phyloP scores from a whole-genome alignment of 2,113 vertebrate genomes.

The Sylvia atricapilla region DNA sequence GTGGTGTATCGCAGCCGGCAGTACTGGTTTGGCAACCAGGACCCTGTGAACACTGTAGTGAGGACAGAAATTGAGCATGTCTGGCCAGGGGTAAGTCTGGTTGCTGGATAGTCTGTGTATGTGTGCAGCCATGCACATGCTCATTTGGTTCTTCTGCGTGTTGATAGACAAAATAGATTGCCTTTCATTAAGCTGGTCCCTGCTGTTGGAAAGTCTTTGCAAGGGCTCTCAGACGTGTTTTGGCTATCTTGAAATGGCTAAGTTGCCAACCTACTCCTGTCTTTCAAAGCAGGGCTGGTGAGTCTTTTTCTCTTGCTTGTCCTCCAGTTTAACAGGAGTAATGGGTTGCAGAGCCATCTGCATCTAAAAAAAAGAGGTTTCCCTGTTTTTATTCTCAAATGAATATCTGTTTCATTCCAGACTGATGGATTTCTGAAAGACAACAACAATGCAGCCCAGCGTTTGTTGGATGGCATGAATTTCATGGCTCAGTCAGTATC shows the following conservation, averaged over 20 bases:
- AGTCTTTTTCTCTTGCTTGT: neutral
- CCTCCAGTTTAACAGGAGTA: neutral
- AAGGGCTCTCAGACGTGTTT: neutral
- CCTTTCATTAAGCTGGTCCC: neutral
- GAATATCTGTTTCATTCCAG: constrained; percentile 68
- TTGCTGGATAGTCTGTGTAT: neutral
- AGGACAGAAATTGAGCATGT: constrained; percentile 97
- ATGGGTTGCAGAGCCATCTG: neutral
- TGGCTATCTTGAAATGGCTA: neutral
- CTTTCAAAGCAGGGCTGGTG: neutral
- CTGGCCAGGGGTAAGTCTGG: constrained; percentile 91
- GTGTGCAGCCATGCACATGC: neutral
- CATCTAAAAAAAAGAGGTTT: neutral
- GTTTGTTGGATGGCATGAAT: constrained; percentile 95
- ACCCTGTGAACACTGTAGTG: constrained; percentile 98
- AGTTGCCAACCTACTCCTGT: neutral
- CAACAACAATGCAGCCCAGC: constrained; percentile 97
- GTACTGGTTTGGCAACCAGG: constrained; percentile 99
- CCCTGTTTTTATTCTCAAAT: neutral
- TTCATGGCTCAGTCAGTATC: constrained; percentile 97
- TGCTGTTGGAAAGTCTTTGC: neutral
- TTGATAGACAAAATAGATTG: neutral
- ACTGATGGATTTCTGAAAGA: constrained; percentile 94
- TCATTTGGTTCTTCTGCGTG: neutral
- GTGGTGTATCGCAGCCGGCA: constrained; percentile 97